phyloP scores from a whole-genome alignment of 2,797 vertebrate genomes.

The Ciconia nigra region DNA sequence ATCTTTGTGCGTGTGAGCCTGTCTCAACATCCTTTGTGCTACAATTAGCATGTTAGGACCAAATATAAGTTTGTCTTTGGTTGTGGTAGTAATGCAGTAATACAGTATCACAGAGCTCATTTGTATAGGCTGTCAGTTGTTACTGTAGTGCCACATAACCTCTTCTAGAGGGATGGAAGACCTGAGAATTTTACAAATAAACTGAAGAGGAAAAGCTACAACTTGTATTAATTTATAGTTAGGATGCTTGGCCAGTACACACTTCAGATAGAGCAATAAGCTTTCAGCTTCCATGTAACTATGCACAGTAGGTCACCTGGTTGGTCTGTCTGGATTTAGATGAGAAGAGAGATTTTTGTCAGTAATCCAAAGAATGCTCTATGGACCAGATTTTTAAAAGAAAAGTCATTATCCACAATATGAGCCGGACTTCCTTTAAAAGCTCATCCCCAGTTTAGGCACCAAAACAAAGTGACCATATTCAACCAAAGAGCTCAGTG shows the following conservation, averaged over 20 bases:
- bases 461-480: background rate
- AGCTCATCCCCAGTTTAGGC: background rate
- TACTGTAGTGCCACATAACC: background rate
- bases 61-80: background rate
- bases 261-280: background rate
- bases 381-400: background rate
- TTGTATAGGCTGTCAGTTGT: background rate
- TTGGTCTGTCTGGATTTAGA: conserved; percentile 27
- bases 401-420: background rate
- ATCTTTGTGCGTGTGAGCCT: background rate
- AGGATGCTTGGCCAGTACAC: background rate
- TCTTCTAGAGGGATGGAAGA: background rate
- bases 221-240: background rate
- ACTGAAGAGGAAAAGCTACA: background rate
- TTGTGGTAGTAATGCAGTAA: background rate
- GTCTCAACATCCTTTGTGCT: background rate
- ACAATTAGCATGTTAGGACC: background rate
- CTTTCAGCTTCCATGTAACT: background rate
- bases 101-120: background rate
- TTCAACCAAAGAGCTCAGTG: background rate
- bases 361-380: conserved; percentile 14
- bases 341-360: conserved; percentile 24
- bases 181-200: background rate
- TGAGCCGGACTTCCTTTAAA: background rate
- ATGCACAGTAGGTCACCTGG: background rate